A percentile compares a stretch with the other conserved stretches of the same genome.
Conservation (phyloP, 2,113 vertebrate genomes). For the Melanotaenia duboulayi region DNA sequence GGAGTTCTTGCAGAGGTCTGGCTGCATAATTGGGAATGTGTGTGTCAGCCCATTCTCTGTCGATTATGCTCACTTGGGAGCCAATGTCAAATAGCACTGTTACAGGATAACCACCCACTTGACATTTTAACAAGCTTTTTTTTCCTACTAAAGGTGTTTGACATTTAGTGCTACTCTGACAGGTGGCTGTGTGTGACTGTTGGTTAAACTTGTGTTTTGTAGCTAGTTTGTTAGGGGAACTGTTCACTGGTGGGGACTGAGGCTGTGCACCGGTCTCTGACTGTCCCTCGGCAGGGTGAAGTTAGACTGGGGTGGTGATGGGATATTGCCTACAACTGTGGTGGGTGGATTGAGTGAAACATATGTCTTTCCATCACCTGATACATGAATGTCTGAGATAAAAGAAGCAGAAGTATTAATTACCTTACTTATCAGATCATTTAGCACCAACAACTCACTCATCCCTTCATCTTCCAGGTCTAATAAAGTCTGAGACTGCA, state of each 20-base stretch:
- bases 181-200: neutral
- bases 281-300: conserved; percentile 15
- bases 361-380: neutral
- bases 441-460: neutral
- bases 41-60: neutral
- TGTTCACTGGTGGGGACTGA: neutral
- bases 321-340: neutral
- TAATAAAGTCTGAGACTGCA: neutral
- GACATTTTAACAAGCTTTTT: neutral
- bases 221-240: neutral
- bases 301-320: neutral
- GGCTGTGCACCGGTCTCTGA: neutral
- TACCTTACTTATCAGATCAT: neutral
- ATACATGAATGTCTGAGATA: neutral
- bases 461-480: neutral
- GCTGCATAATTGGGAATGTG: conserved; percentile 3
- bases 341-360: neutral
- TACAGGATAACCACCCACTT: neutral
- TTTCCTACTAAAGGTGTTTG: neutral
- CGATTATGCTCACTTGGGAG: neutral
- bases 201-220: neutral
- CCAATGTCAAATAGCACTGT: neutral
- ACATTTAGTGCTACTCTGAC: neutral
- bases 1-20: too few species aligned
- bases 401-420: neutral